Conservation (phyloP, 2,113 vertebrate species). For the Ailurus styani region DNA sequence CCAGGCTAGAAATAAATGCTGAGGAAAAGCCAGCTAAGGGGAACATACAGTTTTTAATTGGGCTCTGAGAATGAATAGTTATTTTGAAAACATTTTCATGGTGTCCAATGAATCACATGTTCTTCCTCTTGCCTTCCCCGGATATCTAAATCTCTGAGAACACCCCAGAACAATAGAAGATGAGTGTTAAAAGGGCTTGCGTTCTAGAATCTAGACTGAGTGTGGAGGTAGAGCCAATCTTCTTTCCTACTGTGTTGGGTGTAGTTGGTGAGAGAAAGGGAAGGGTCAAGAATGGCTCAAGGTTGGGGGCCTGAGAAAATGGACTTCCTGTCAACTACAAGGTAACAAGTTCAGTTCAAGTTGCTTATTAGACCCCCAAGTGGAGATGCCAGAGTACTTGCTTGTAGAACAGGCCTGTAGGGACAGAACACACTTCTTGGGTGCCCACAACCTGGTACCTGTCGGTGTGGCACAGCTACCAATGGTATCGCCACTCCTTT, state of each 20-base stretch:
- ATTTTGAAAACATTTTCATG: neutral
- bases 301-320: neutral
- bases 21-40: neutral
- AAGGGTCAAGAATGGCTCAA: neutral
- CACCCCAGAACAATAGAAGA: neutral
- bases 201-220: neutral
- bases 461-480: neutral
- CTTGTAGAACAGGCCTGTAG: fast-evolving
- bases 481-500: neutral
- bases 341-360: neutral
- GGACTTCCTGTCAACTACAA: neutral
- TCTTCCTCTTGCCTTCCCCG: neutral
- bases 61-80: neutral
- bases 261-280: neutral
- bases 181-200: neutral
- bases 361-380: neutral
- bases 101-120: neutral
- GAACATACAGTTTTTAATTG: neutral
- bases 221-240: neutral
- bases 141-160: neutral
- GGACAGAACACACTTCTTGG: too few species aligned
- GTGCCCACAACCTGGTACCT: too few species aligned
- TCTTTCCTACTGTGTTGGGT: neutral
- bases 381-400: neutral
- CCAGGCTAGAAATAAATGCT: neutral